Evolutionary conservation across 1,140 invertebrate genomes (phyloP).

Genomic region (Xylocopa sonorina): DNA sequence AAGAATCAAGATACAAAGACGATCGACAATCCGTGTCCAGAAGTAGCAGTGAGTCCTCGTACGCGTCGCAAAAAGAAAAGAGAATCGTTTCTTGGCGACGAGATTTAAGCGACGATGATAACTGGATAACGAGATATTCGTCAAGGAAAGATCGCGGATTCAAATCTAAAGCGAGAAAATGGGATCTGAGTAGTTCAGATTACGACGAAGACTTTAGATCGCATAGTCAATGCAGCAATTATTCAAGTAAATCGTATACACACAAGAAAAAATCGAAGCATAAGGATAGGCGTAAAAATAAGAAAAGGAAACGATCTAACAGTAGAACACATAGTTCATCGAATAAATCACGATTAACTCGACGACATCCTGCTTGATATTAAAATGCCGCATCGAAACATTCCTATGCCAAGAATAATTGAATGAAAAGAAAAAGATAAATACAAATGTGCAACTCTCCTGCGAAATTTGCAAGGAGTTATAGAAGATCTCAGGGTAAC

Average conservation of each 20-base stretch:
- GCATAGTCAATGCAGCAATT: slow-evolving; percentile 57
- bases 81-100: slow-evolving; percentile 12
- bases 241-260: slow-evolving; percentile 54
- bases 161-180: slow-evolving; percentile 27
- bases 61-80: slow-evolving; percentile 36
- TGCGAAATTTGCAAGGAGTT: slow-evolving; percentile 57
- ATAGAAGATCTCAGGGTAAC: slow-evolving; percentile 63
- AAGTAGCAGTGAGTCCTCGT: slow-evolving; percentile 58
- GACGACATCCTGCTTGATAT: slow-evolving; percentile 50
- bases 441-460: slow-evolving; percentile 31
- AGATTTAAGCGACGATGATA: slow-evolving; percentile 30
- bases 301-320: slow-evolving; percentile 46
- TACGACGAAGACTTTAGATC: slow-evolving; percentile 46
- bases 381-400: slow-evolving; percentile 60
- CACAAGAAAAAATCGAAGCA: slow-evolving; percentile 59
- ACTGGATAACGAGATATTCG: slow-evolving; percentile 21
- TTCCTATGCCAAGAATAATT: slow-evolving; percentile 63
- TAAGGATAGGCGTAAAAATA: slow-evolving; percentile 61
- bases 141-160: slow-evolving; percentile 38
- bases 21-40: slow-evolving; percentile 53
- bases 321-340: slow-evolving; percentile 51
- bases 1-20: slow-evolving; percentile 39
- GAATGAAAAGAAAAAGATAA: not conserved
- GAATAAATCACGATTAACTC: slow-evolving; percentile 40
- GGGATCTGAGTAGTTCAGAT: slow-evolving; percentile 29